A percentile compares a stretch with the other conserved stretches of the same genome.
These are phyloP conservation scores for Ypsolopha scabrella DNA, from an alignment of 2,888 invertebrate genomes.

Conservation along the genomic window DNA sequence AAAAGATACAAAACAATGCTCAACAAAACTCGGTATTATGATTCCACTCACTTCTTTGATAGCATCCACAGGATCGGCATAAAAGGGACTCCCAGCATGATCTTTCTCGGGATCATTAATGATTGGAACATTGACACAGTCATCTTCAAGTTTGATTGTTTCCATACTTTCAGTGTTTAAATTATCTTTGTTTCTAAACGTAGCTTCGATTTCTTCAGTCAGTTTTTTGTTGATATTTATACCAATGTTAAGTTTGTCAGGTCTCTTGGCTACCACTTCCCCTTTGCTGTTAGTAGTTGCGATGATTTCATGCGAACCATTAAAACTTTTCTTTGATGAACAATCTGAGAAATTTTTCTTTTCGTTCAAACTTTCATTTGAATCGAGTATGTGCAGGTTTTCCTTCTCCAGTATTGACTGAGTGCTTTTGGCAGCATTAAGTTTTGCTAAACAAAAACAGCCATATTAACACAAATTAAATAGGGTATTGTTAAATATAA, in stretches of 20 bases:
- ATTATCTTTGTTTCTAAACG: slow-evolving; percentile 48
- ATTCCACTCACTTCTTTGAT: slow-evolving; percentile 67
- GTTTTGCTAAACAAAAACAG: slow-evolving; percentile 40
- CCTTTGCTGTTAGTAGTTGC: slow-evolving; percentile 65
- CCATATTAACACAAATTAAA: background rate
- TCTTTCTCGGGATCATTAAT: slow-evolving; percentile 53
- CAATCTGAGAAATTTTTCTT: slow-evolving; percentile 48
- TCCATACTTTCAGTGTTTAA: slow-evolving; percentile 60
- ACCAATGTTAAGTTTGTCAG: slow-evolving; percentile 57
- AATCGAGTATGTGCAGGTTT: slow-evolving; percentile 50
- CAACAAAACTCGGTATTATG: background rate
- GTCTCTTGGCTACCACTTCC: slow-evolving; percentile 56
- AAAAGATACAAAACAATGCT: too few relatives aligned
- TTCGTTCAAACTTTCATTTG: slow-evolving; percentile 51
- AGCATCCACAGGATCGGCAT: slow-evolving; percentile 91
- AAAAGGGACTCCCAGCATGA: slow-evolving; percentile 88
- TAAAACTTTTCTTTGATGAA: slow-evolving; percentile 50
- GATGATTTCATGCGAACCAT: slow-evolving; percentile 52
- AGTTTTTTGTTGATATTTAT: slow-evolving; percentile 64
- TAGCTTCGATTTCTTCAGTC: slow-evolving; percentile 59
- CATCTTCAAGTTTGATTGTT: slow-evolving; percentile 58
- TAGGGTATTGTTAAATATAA: too few relatives aligned
- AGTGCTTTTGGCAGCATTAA: slow-evolving; percentile 54
- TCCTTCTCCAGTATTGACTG: slow-evolving; percentile 60
- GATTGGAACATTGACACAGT: slow-evolving; percentile 32